These are phyloP conservation scores for Spea bombifrons DNA, from an alignment of 2,113 vertebrate species.

Conservation along the genomic window DNA sequence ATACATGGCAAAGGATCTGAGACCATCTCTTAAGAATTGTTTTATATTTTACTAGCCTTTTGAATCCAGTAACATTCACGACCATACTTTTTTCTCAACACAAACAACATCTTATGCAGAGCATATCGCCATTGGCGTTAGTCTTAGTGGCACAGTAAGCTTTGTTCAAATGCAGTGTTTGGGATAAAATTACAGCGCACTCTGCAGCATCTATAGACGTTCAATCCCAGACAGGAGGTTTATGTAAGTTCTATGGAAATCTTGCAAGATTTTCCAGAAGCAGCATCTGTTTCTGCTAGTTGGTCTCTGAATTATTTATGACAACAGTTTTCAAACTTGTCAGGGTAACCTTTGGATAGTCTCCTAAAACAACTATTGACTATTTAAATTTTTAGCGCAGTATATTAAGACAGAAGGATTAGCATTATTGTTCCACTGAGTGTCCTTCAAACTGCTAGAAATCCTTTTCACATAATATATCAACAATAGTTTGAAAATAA, in stretches of 20 bases:
- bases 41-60: too few relatives aligned
- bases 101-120: too few relatives aligned
- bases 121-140: neutral
- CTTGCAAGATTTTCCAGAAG: slow-evolving; percentile 63
- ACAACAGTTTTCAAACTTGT: slow-evolving; percentile 65
- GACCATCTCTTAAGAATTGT: too few relatives aligned
- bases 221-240: slow-evolving; percentile 59
- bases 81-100: too few relatives aligned
- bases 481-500: slow-evolving; percentile 47
- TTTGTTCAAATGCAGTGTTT: neutral
- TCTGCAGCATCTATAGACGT: slow-evolving; percentile 39
- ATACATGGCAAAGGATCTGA: too few relatives aligned
- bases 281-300: slow-evolving; percentile 67
- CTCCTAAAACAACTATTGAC: slow-evolving; percentile 63
- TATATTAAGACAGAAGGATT: slow-evolving; percentile 56
- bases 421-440: slow-evolving; percentile 52
- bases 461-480: slow-evolving; percentile 52
- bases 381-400: slow-evolving; percentile 59
- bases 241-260: slow-evolving; percentile 61
- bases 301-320: slow-evolving; percentile 69
- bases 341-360: slow-evolving; percentile 68
- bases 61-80: too few relatives aligned
- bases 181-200: neutral
- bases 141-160: neutral
- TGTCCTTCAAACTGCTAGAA: slow-evolving; percentile 45